Evolutionary conservation across 1,140 invertebrate species (phyloP), one percentile per base, ranked within the genome.

Genomic region (Littorina saxatilis): DNA sequence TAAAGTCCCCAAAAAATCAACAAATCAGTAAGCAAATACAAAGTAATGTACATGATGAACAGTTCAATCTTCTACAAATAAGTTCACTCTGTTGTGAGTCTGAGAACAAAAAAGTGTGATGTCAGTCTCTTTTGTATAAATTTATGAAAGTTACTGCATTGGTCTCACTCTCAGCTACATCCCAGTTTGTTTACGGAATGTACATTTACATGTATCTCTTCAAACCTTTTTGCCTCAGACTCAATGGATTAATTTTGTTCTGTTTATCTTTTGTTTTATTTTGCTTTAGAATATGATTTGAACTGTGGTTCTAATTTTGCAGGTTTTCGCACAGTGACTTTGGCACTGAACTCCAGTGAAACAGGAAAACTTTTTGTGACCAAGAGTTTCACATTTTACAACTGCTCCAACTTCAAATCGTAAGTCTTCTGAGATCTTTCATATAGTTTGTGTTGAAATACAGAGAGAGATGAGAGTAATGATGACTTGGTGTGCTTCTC

Each of bases 331-430:
- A 84, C 79, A 23, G 83, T 89, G 40, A 89, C 88, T 13, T 82
- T 89, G 17, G 88, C 88, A 0, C 77, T 89, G n/a, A 88, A 88
- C 78, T 89, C 88, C 20, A 88, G 82, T 47, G 88, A 87, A 70
- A 88, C 88, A 4, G 82, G 82, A 5, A 87, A 87, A 74, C 72
- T 88, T 32, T 87, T 89, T 83, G 84, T 89, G 20, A 85, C 82
- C 23, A 87, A 83, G 79, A 84, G 84, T 4, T 90, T 87, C 70
- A 87, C 85, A 7, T 88, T 90, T 61, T 90, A 90, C 84, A 86
- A 88, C 75, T 90, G 88, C 55, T 85, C 82, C 32, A 87, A 85
- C 75, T 88, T 87, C 77, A 83, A 83, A 81, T 87, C 84, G 88
- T 90, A 80, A 84, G 81, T 79, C 0, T 55, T 1, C 4, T 13